Evolutionary conservation across 1,140 invertebrate genomes (phyloP).

Genomic region (Nephila pilipes): DNA sequence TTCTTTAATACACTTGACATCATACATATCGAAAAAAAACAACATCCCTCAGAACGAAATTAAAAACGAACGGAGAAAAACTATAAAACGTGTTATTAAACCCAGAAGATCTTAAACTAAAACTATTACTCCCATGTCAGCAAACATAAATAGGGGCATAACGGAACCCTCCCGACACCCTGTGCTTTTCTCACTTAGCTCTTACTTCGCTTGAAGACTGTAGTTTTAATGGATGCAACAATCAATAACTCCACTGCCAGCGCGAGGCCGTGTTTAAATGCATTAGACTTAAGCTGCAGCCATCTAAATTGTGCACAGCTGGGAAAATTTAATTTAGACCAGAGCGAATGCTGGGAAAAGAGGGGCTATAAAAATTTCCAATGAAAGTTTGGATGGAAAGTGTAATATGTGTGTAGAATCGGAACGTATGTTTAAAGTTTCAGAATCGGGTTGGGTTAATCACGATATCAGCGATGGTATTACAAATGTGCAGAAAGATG

Average conservation of each 20-base stretch:
- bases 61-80: background rate
- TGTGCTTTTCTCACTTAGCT: background rate
- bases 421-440: too few species aligned
- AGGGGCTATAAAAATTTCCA: background rate
- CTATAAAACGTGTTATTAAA: constrained; percentile 24
- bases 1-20: background rate
- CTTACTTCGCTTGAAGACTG: background rate
- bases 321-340: constrained; percentile 7
- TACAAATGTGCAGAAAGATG: too few species aligned
- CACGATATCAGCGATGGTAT: too few species aligned
- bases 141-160: background rate
- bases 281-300: background rate
- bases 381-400: background rate
- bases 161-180: background rate
- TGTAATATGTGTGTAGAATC: too few species aligned
- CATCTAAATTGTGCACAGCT: background rate
- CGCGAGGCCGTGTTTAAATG: background rate
- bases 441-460: too few species aligned
- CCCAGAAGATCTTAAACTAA: background rate
- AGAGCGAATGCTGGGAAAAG: background rate
- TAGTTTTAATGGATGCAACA: constrained; percentile 6
- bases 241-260: background rate
- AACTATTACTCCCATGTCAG: background rate
- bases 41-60: background rate
- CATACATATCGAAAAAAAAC: background rate